These are phyloP conservation scores for Aethina tumida DNA, from an alignment of 1,140 invertebrate species.

Conservation along the genomic window DNA sequence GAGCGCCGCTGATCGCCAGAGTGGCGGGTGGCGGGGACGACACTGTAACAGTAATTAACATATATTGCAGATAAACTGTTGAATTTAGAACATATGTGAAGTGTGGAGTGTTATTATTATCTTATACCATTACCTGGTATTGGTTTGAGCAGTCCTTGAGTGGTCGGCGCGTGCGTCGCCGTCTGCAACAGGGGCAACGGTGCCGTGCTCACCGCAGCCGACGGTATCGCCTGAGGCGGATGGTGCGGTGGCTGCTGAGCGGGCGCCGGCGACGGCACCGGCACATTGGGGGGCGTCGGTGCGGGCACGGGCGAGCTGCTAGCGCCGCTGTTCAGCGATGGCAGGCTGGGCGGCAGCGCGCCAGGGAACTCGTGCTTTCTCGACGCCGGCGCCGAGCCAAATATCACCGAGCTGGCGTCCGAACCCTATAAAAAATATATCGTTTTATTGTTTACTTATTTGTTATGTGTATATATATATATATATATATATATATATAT, in stretches of 20 bases:
- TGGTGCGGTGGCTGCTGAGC: constrained; percentile 37
- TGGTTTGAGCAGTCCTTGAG: constrained; percentile 5
- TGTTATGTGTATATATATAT: too few relatives aligned
- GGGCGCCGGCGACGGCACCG: constrained; percentile 42
- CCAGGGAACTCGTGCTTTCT: constrained; percentile 45
- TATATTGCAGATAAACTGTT: neutral
- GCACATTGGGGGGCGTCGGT: constrained; percentile 36
- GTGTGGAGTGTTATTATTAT: neutral
- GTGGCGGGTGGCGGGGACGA: constrained; percentile 15
- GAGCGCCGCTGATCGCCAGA: constrained; percentile 13
- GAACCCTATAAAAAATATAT: constrained; percentile 37
- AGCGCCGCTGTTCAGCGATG: constrained; percentile 29
- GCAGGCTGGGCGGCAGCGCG: constrained; percentile 34
- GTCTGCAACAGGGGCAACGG: constrained; percentile 19
- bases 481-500: too few relatives aligned
- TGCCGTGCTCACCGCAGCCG: constrained; percentile 21
- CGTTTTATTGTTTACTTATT: too few relatives aligned
- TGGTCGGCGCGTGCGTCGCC: too few relatives aligned
- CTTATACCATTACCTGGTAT: constrained; percentile 1
- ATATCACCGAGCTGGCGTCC: constrained; percentile 66
- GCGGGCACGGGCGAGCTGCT: constrained; percentile 31
- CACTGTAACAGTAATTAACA: too few relatives aligned
- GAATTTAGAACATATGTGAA: neutral
- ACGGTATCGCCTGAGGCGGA: constrained; percentile 25
- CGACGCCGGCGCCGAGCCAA: constrained; percentile 52